These are phyloP conservation scores for Thunnus albacares DNA, from an alignment of 2,797 vertebrate species.

Conservation along the genomic window DNA sequence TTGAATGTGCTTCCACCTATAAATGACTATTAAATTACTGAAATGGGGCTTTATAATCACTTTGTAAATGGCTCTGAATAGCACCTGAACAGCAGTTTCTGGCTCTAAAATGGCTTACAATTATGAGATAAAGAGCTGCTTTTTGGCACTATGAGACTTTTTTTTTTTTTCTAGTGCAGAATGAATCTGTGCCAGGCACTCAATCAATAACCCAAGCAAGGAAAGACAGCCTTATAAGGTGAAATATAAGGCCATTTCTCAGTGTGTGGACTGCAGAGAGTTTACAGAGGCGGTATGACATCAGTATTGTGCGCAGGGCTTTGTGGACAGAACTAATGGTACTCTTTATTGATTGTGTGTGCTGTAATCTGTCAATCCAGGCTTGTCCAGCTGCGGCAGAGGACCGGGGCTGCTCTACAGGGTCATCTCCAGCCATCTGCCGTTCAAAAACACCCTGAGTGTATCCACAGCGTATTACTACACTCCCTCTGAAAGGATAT, in stretches of 20 bases:
- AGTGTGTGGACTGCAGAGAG: conserved; percentile 54
- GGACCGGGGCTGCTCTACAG: conserved; percentile 39
- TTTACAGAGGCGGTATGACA: conserved; percentile 63
- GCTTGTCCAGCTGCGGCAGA: conserved; percentile 61
- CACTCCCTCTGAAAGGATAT: conserved; percentile 33
- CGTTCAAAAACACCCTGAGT: conserved; percentile 31
- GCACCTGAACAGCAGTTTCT: conserved; percentile 40
- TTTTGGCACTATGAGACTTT: conserved; percentile 23
- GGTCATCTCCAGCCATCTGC: conserved; percentile 76
- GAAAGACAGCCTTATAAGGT: conserved; percentile 46
- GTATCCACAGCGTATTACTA: conserved; percentile 32
- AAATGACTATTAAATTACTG: conserved; percentile 31
- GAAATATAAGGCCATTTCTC: conserved; percentile 58
- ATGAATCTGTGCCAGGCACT: conserved; percentile 45
- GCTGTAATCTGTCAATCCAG: conserved; percentile 76
- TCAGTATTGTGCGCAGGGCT: conserved; percentile 59
- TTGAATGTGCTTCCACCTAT: conserved; percentile 29
- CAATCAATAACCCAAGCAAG: conserved; percentile 63
- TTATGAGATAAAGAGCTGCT: conserved; percentile 48
- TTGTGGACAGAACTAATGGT: conserved; percentile 75
- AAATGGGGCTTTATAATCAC: conserved; percentile 44
- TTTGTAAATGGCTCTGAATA: conserved; percentile 35
- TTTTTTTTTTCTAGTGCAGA: conserved; percentile 31
- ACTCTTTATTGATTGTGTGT: conserved; percentile 73
- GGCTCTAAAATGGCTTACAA: conserved; percentile 52